Evolutionary conservation across 2,888 invertebrate genomes (phyloP).

Genomic region (Stenichneumon culpator): DNA sequence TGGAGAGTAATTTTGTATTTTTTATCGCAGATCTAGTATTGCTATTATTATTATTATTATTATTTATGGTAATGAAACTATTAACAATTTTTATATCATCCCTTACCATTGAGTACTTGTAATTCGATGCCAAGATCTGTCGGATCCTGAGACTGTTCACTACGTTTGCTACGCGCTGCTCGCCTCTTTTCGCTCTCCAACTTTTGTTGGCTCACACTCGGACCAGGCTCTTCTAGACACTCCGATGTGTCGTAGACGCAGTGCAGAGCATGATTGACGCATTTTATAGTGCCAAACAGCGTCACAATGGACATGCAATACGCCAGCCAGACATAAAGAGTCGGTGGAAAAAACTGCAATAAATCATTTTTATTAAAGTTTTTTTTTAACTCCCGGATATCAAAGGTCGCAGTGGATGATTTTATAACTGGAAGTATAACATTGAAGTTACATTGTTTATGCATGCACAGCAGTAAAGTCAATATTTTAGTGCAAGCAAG

Average conservation of each 20-base stretch:
- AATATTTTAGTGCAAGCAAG: not conserved
- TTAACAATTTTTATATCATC: not conserved
- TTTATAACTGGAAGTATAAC: not conserved
- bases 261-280: constrained; percentile 95
- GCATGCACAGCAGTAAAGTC: not conserved
- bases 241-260: constrained; percentile 98
- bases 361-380: not conserved
- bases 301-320: constrained; percentile 94
- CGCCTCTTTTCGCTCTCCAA: constrained; percentile 85
- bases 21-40: not conserved
- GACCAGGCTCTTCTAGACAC: constrained; percentile 89
- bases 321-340: constrained; percentile 93
- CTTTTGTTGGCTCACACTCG: constrained; percentile 86
- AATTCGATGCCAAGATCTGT: constrained; percentile 82
- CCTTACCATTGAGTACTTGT: constrained; percentile 82
- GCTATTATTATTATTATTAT: not conserved
- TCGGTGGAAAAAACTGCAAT: constrained; percentile 94
- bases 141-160: constrained; percentile 84
- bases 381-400: not conserved
- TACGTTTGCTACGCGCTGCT: constrained; percentile 79
- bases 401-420: not conserved
- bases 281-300: constrained; percentile 93
- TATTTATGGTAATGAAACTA: not conserved
- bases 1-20: no score
- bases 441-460: not conserved